Conservation (phyloP, 2,888 invertebrate genomes). For the Pheosia tremula region DNA sequence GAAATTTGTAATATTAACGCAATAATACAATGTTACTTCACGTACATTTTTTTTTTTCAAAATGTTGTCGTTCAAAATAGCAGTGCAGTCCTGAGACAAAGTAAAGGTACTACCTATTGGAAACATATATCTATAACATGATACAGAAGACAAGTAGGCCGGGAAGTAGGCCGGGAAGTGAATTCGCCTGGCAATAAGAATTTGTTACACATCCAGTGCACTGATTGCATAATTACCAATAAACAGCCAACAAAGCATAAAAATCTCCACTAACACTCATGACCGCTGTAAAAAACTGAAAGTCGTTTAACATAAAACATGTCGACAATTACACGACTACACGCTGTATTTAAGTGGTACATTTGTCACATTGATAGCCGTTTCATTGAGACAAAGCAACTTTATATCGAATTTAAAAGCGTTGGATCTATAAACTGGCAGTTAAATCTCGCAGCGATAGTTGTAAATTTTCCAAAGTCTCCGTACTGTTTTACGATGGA, state of each 20-base stretch:
- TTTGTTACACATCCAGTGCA: neutral
- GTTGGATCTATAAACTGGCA: slow-evolving; percentile 79
- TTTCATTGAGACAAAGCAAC: slow-evolving; percentile 71
- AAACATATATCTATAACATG: too few relatives aligned
- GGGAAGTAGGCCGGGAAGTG: too few relatives aligned
- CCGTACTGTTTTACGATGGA: slow-evolving; percentile 74
- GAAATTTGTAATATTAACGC: too few relatives aligned
- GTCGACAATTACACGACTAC: slow-evolving; percentile 47
- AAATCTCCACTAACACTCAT: neutral
- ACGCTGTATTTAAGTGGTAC: slow-evolving; percentile 47
- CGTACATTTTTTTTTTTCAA: too few relatives aligned
- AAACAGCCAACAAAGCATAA: neutral
- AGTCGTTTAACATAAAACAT: slow-evolving; percentile 43
- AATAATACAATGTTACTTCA: too few relatives aligned
- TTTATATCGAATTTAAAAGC: slow-evolving; percentile 77
- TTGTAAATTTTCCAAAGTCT: slow-evolving; percentile 78
- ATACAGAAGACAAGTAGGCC: too few relatives aligned
- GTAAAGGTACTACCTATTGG: too few relatives aligned
- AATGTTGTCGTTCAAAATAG: too few relatives aligned
- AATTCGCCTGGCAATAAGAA: too few relatives aligned
- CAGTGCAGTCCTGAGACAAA: too few relatives aligned
- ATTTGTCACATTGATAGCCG: slow-evolving; percentile 58
- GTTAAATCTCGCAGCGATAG: slow-evolving; percentile 80
- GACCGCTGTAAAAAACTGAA: slow-evolving; percentile 25
- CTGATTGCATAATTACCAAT: neutral